Evolutionary conservation across 2,113 vertebrate genomes (phyloP), one percentile per base, ranked within the genome.

Genomic region (Puntigrus tetrazona): DNA sequence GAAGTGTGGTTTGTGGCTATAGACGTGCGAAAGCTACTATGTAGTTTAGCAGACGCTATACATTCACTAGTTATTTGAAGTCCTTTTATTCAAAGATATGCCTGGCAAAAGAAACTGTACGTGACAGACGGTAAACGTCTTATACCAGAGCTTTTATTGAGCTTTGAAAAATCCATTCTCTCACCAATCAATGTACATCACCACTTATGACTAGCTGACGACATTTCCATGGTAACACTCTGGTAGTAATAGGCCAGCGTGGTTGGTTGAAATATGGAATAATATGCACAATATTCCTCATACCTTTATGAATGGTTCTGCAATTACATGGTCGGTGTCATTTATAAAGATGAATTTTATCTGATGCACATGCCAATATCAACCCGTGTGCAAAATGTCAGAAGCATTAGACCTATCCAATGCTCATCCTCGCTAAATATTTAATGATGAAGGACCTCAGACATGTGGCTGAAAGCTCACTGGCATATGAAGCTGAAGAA

Each of bases 401-500:
- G 88, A 92, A 87, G 89, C 91, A 92, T 91, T 90, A 93, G 87
- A 89, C 88, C 88, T 10, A 90, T 91, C 91, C 88, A 91, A 88
- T 90, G 88, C 92, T 91, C 90, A 89, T 91, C 20, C 16, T 87
- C 86, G 8, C 90, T 94, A 92, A 93, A 94, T 94, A 94, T 92
- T 94, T 93, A 90, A 94, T 94, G 92, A 89, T 87, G 84, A 91
- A 92, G 31, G 27, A 72, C 43, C 91, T 93, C 90, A 88, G 89
- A 92, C 92, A 91, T 91, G 52, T 14, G 55, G 36, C 36, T 79
- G 77, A 80, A 80, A 65, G 78, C 57, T 80, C 52, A 31, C 78
- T 80, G 78, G 38, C 78, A 43, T 65, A 38, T 74, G 72, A 47
- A 43, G 38, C 25, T 45, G 78, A 80, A 80, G 59, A 80, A 27